Conservation (phyloP, 2,797 vertebrate species). For the Buphagus erythrorhynchus region DNA sequence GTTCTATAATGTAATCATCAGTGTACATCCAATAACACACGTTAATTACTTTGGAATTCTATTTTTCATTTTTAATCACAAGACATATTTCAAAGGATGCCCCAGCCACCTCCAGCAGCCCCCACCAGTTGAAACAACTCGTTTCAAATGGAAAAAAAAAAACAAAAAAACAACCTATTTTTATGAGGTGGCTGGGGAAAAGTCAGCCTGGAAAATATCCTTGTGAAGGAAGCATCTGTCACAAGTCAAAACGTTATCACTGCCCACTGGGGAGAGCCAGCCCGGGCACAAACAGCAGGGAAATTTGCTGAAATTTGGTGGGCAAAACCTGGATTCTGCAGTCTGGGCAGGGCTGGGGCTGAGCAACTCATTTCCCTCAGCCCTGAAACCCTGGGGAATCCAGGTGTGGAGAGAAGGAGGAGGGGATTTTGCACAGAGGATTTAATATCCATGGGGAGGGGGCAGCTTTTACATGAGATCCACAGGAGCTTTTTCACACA, state of each 20-base stretch:
- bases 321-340: neutral
- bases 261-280: neutral
- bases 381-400: neutral
- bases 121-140: neutral
- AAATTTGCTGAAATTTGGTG: neutral
- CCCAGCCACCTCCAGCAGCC: neutral
- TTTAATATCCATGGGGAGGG: neutral
- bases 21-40: conserved; percentile 57
- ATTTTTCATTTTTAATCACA: conserved; percentile 62
- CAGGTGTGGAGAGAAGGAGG: neutral
- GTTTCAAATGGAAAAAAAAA: neutral
- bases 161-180: neutral
- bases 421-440: neutral
- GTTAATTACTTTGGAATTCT: conserved; percentile 57
- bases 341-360: neutral
- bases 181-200: conserved; percentile 24
- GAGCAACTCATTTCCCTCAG: neutral
- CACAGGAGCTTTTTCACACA: rapidly evolving
- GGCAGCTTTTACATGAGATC: neutral
- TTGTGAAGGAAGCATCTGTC: conserved; percentile 54
- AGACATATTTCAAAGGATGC: conserved; percentile 10
- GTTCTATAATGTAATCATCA: conserved; percentile 65
- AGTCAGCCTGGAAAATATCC: conserved; percentile 52
- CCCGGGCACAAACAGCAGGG: neutral
- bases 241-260: conserved; percentile 2